Evolutionary conservation across 2,888 invertebrate species (phyloP).

Genomic region (Hypercompe scribonia): DNA sequence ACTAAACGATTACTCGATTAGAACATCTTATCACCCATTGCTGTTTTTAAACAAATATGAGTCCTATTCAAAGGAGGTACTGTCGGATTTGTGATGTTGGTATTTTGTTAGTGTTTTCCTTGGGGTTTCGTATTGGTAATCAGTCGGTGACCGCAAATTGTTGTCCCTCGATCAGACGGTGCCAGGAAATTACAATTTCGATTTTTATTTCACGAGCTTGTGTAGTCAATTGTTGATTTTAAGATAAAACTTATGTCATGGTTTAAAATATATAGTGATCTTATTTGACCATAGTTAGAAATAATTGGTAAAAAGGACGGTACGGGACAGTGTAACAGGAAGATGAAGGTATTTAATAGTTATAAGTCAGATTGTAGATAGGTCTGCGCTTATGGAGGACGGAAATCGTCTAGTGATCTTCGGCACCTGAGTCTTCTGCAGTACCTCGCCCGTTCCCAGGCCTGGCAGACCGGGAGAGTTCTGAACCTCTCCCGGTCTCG

Average conservation of each 20-base stretch:
- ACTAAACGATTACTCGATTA: constrained; percentile 66
- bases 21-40: constrained; percentile 54
- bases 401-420: too few relatives aligned
- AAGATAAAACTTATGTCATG: constrained; percentile 45
- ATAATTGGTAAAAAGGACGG: too few relatives aligned
- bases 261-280: neutral
- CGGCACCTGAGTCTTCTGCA: too few relatives aligned
- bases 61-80: constrained; percentile 37
- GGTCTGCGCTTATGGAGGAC: too few relatives aligned
- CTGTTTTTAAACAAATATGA: constrained; percentile 32
- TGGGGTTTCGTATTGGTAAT: constrained; percentile 80
- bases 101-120: constrained; percentile 63
- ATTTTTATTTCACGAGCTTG: constrained; percentile 81
- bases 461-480: too few relatives aligned
- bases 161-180: constrained; percentile 85
- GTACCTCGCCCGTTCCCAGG: too few relatives aligned
- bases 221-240: constrained; percentile 59
- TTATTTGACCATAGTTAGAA: too few relatives aligned
- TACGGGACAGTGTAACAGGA: too few relatives aligned
- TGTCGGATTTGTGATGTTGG: constrained; percentile 46
- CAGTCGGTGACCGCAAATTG: constrained; percentile 86
- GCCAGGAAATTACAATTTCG: constrained; percentile 85
- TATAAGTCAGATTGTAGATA: too few relatives aligned
- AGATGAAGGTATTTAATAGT: too few relatives aligned
- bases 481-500: too few relatives aligned